These are phyloP conservation scores for Lucilia cuprina DNA, from an alignment of 1,140 invertebrate species.

Conservation along the genomic window DNA sequence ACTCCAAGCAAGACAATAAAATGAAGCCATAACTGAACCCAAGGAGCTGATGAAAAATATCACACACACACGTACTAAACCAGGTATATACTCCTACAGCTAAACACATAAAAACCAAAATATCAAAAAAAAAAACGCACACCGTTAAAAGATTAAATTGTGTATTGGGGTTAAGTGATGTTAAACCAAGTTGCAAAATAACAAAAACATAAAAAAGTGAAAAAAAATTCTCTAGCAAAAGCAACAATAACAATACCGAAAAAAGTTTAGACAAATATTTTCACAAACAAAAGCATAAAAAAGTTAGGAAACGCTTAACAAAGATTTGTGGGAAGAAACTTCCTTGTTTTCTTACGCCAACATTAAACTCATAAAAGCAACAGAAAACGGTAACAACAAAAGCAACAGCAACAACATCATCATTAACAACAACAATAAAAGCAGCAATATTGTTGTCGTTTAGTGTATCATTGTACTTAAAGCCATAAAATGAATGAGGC, in stretches of 20 bases:
- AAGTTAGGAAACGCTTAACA: background rate
- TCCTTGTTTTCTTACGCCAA: background rate
- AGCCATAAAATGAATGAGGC: background rate
- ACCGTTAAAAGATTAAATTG: conserved; percentile 35
- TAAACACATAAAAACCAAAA: background rate
- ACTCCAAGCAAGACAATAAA: conserved; percentile 3
- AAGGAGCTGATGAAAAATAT: background rate
- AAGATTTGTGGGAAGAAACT: conserved; percentile 10
- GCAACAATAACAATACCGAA: conserved; percentile 36
- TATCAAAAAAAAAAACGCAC: background rate
- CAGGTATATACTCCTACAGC: too few relatives aligned
- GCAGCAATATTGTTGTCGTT: background rate
- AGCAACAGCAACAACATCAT: background rate
- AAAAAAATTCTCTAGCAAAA: background rate
- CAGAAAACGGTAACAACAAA: background rate
- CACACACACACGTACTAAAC: background rate
- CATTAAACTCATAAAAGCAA: background rate
- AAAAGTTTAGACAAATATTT: conserved; percentile 40
- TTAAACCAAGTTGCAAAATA: conserved; percentile 15
- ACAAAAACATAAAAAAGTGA: background rate
- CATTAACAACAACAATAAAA: background rate
- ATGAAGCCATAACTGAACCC: background rate
- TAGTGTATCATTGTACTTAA: background rate
- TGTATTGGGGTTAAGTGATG: conserved; percentile 28
- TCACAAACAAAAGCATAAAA: conserved; percentile 28